A percentile compares a stretch with the other conserved stretches of the same genome.
Conservation (phyloP, 2,797 vertebrate genomes). For the Menidia menidia region DNA sequence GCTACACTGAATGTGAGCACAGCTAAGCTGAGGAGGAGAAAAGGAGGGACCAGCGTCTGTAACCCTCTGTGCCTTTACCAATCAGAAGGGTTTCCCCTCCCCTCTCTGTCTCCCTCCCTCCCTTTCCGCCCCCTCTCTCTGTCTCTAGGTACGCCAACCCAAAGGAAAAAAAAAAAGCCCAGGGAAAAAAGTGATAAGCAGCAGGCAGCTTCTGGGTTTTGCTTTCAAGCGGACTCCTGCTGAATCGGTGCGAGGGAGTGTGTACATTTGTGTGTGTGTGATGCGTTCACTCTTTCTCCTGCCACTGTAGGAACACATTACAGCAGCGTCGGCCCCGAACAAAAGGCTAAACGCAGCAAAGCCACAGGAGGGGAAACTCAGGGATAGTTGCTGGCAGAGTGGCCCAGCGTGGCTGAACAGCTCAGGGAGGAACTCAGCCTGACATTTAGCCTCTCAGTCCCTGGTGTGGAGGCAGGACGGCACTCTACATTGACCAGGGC, state of each 20-base stretch:
- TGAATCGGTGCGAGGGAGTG: slow-evolving; percentile 66
- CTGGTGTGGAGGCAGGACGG: slow-evolving; percentile 40
- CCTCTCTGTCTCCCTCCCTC: slow-evolving; percentile 47
- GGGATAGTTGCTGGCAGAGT: slow-evolving; percentile 57
- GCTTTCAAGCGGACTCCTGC: slow-evolving; percentile 81
- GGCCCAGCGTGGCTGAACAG: slow-evolving; percentile 65
- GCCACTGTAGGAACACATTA: slow-evolving; percentile 71
- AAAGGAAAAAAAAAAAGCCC: slow-evolving; percentile 60
- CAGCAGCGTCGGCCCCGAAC: slow-evolving; percentile 61
- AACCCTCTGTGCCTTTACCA: slow-evolving; percentile 66
- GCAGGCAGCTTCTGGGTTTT: slow-evolving; percentile 85
- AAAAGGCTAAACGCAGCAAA: slow-evolving; percentile 70
- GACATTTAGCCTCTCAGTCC: slow-evolving; percentile 45
- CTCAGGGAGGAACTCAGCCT: slow-evolving; percentile 69
- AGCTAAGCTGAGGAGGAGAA: slow-evolving; percentile 44
- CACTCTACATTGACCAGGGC: slow-evolving; percentile 11
- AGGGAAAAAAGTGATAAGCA: slow-evolving; percentile 78
- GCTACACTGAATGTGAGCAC: slow-evolving; percentile 23
- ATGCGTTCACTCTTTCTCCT: slow-evolving; percentile 60
- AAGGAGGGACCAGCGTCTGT: slow-evolving; percentile 58
- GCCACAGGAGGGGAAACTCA: slow-evolving; percentile 68
- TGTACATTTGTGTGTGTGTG: slow-evolving; percentile 36
- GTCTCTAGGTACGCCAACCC: slow-evolving; percentile 72
- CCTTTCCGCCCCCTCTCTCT: slow-evolving; percentile 55
- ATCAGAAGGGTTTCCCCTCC: slow-evolving; percentile 79